Evolutionary conservation across 2,888 invertebrate species (phyloP), one percentile per base, ranked within the genome.

Genomic region (Axea sp.): DNA sequence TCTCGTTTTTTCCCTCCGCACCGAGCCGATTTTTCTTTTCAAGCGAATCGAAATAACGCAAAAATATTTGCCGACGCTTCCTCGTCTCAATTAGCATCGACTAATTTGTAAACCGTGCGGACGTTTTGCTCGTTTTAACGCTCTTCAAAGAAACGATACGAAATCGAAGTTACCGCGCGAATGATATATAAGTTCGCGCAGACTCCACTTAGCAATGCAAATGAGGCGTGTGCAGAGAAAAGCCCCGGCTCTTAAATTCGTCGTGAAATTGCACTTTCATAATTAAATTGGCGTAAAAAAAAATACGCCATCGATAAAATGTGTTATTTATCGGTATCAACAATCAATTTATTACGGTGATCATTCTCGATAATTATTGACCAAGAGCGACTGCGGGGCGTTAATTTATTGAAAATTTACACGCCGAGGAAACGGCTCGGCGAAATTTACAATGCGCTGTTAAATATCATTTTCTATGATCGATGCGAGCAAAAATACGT

Each of bases 191-290:
- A 39, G 55, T 39, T 47, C 15, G 39, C 47, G 19, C 8, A 45
- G 22, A 9, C 37, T 24, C 30, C n/a, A 39, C 41, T 67, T 67
- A 67, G 57, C 49, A 55, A 57, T 57, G 47, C 67, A 67, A 67
- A 67, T 67, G 67, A 67, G 28, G 24, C 15, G 15, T 6, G 33
- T 15, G 30, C 8, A 15, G 15, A 24, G 41, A 35, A 53, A 53
- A n/a, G n/a, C n/a, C 28, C 11, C 12, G 17, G 4, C 47, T 65
- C 45, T 65, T 55, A 55, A 65, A 65, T 65, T 65, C 35, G 47
- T 14, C 26, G 45, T 19, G 47, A 55, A 39, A 65, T 47, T 65
- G 47, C 55, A 39, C 30, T 65, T 55, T 65, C 65, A 35, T 65
- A 65, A 65, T 65, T 47, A 35, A 55, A 37, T 65, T 47, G 30